These are phyloP conservation scores for Mesorhabditis belari DNA, from an alignment of 2,888 invertebrate species.

Conservation along the genomic window DNA sequence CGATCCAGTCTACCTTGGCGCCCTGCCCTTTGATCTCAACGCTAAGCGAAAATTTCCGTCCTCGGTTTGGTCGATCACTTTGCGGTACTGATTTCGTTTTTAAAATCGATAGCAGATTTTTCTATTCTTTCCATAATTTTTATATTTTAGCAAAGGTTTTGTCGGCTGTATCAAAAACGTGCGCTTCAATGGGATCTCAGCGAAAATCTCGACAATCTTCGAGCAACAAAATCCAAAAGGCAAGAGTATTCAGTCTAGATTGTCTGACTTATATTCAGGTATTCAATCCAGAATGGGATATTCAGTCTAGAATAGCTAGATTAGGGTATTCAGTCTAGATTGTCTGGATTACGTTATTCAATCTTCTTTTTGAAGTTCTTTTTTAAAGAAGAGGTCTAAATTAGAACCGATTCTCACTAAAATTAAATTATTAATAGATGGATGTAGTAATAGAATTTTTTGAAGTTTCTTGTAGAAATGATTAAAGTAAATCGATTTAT, in stretches of 20 bases:
- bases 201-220: constrained; percentile 43
- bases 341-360: too few relatives aligned
- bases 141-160: constrained; percentile 29
- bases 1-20: constrained; percentile 18
- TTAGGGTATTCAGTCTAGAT: too few relatives aligned
- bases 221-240: constrained; percentile 29
- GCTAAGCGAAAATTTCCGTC: constrained; percentile 13
- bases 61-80: constrained; percentile 28
- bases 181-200: constrained; percentile 48
- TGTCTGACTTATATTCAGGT: background rate
- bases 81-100: constrained; percentile 27
- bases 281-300: too few relatives aligned
- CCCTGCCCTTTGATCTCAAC: constrained; percentile 6
- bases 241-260: background rate
- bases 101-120: constrained; percentile 4
- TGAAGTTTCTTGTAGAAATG: too few relatives aligned
- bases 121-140: constrained; percentile 25
- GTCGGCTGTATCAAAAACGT: constrained; percentile 49
- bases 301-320: too few relatives aligned
- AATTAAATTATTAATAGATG: too few relatives aligned
- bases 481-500: too few relatives aligned
- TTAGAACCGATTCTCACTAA: too few relatives aligned
- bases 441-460: too few relatives aligned
- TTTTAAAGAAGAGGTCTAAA: too few relatives aligned
- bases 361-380: constrained; percentile 1